phyloP scores from a whole-genome alignment of 1,140 invertebrate species.

The Platyura marginata region DNA sequence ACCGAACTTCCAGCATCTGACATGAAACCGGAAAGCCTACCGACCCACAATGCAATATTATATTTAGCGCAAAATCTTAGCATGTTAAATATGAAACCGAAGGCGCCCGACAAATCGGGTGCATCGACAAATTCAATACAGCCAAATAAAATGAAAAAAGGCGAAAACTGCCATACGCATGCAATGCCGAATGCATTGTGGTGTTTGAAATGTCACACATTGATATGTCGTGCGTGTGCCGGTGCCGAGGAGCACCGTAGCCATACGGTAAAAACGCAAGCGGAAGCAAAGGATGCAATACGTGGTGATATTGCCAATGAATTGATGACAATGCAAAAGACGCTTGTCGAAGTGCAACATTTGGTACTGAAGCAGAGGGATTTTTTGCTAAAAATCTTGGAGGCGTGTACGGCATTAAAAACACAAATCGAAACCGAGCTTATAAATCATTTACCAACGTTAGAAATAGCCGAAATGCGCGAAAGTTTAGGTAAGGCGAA shows the following conservation, averaged over 20 bases:
- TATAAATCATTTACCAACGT: conserved; percentile 40
- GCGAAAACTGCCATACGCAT: conserved; percentile 48
- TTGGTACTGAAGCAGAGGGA: conserved; percentile 45
- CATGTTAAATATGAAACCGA: conserved; percentile 29
- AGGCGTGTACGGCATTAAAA: conserved; percentile 50
- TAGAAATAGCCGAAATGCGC: conserved; percentile 41
- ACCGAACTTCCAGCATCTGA: conserved; percentile 35
- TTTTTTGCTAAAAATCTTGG: conserved; percentile 50
- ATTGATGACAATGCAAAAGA: conserved; percentile 28
- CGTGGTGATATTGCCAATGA: conserved; percentile 38
- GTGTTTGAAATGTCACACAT: conserved; percentile 45
- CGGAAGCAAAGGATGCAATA: conserved; percentile 45
- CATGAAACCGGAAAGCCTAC: conserved; percentile 39
- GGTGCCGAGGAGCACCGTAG: conserved; percentile 38
- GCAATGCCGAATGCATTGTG: conserved; percentile 50
- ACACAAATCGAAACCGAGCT: conserved; percentile 51
- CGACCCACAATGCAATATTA: conserved; percentile 42
- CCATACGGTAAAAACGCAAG: conserved; percentile 45
- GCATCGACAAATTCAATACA: conserved; percentile 7
- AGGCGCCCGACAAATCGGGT: conserved; percentile 18
- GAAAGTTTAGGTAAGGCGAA: conserved; percentile 40
- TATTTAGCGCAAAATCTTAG: conserved; percentile 38
- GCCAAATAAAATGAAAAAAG: conserved; percentile 9
- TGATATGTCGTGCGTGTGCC: conserved; percentile 46
- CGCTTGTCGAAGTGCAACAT: conserved; percentile 39